Evolutionary conservation across 1,140 invertebrate species (phyloP), one percentile per base, ranked within the genome.

Genomic region (Zophobas morio): DNA sequence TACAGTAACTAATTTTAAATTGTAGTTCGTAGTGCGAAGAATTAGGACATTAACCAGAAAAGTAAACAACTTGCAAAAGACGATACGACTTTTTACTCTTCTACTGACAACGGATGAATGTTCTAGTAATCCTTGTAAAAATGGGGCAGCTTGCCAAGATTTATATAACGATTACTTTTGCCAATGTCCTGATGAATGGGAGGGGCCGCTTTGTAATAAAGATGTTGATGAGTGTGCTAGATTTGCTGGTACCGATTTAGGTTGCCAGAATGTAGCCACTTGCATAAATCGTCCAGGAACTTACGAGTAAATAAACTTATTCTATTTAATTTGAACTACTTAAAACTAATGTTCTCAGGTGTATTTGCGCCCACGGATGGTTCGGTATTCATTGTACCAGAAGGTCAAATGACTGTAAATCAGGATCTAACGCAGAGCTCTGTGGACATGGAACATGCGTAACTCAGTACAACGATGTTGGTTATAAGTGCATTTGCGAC

Each of bases 211-310:
- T 35, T 98, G 97, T 87, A 89, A 93, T n/a, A n/a, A 84, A 1
- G 96, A 98, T 85, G 90, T 98, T 0, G 94, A 99, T 84, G 97
- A 99, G 88, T 99, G 97, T 84, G 85, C 88, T 0, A 88, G 89
- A 76, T 96, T 92, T 83, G 87, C 88, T 2, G 95, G 95, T n/a
- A 97, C 96, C 0, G 94, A 96, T 82, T 87, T 96, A 8, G 96
- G 96, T 2, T 98, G 97, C 87, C 96, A 98, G 87, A 98, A 98
- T 86, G 94, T 94, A 32, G 96, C 93, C 0, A 95, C 92, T 1
- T 98, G 96, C 84, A 86, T 92, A 2, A 98, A 99, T 86, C 90
- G 87, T 54, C 89, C 88, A 37, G 96, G 96, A 56, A 88, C 90
- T 8, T 98, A 94, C 85, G 90, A 91, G 91, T 95, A 88, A 86